Base-by-base conservation (phyloP, 1,140 invertebrate species). In the Papilio xuthus region DNA sequence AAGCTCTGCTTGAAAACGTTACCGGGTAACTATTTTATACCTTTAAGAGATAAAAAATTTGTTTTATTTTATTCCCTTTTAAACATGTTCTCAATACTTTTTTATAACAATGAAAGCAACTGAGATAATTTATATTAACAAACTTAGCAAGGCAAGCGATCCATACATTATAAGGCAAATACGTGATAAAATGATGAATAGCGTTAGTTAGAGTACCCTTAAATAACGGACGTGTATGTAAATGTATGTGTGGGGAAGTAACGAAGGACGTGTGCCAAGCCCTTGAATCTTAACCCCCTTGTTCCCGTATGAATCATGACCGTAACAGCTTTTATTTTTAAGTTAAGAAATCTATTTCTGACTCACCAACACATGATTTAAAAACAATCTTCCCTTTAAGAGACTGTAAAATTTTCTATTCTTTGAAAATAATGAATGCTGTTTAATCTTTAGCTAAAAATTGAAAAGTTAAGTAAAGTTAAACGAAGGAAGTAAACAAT, bases 211-310 rank as follows among this genome's bases (percentile, higher is more conserved):
- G 60, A 67, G 60, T 67, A 1, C 60, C 60, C 60, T 67, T 26
- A 67, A 28, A 67, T 67, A 67, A 67, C 60, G 60, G 60, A 67
- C 60, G 26, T 32, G 60, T 67, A 67, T 67, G 60, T 67, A 32
- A 28, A 28, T 67, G 60, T 28, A 63, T 28, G 60, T 28, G 60
- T 67, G 60, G 18, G 60, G 60, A 67, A 15, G 26, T 67, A 67
- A 67, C 60, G 60, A 67, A 67, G 60, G 60, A 67, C 60, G 60
- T 67, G 60, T 28, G 26, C 26, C 60, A 67, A 67, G 26, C 26
- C 60, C 60, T 32, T 28, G 60, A 67, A 67, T 67, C 60, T 67
- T 67, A 67, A 67, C 60, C 60, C 60, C 60, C 26, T 28, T 0
- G 60, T 67, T 67, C 26, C 60, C 13, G 26, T 67, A 67, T 67